Conservation (phyloP, 2,888 invertebrate species). For the Brenthis ino region DNA sequence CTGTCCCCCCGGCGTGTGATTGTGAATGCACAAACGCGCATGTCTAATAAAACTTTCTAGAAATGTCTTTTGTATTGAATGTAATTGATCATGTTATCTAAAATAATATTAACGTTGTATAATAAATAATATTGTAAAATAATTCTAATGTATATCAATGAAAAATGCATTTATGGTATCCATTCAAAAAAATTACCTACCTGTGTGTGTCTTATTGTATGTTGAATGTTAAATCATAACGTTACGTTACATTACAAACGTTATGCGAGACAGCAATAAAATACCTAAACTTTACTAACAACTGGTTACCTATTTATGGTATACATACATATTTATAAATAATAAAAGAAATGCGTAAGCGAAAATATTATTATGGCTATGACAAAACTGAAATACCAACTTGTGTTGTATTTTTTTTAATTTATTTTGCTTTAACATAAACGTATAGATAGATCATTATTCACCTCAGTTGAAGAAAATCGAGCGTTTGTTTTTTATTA, state of each 20-base stretch:
- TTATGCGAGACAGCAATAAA: not conserved
- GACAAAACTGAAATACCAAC: no score
- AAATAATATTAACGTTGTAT: no score
- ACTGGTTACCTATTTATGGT: no score
- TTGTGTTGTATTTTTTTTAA: no score
- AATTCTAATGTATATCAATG: not conserved
- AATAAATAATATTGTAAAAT: not conserved
- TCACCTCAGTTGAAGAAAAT: not conserved
- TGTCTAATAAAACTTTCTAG: constrained; percentile 58
- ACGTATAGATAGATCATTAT: not conserved
- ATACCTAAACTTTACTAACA: not conserved
- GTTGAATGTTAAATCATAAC: not conserved
- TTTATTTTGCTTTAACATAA: no score
- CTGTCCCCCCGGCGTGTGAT: constrained; percentile 17
- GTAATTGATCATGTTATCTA: not conserved
- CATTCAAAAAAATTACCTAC: no score
- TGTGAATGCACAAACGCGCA: constrained; percentile 33
- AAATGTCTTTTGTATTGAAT: constrained; percentile 40
- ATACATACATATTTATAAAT: no score
- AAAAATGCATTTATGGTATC: not conserved
- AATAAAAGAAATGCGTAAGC: no score
- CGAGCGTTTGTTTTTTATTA: not conserved
- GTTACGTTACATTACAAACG: no score
- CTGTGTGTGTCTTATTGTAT: no score
- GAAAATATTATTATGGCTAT: no score